Percentiles rank a stretch among this genome's conserved stretches.
phyloP scores from a whole-genome alignment of 2,888 invertebrate genomes.

The Rhaphigaster nebulosa region DNA sequence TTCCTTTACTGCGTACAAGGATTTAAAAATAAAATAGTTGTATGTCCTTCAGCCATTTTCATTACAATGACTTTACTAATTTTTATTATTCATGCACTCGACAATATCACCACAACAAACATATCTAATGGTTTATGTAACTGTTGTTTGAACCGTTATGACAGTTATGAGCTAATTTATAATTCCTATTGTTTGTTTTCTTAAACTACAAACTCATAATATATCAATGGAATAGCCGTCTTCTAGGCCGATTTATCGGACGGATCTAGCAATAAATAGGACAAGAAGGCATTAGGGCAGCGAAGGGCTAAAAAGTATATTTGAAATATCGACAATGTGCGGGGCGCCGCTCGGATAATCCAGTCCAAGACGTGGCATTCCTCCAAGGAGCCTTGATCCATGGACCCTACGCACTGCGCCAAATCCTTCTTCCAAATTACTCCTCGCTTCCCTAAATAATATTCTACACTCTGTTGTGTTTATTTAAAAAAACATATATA shows the following conservation, averaged over 20 bases:
- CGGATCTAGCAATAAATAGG: not conserved
- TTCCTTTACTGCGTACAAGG: no score
- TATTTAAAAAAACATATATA: not conserved
- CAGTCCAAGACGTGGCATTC: not conserved
- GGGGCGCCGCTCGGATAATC: not conserved
- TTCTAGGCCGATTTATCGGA: not conserved
- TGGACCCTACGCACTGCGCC: slow-evolving; percentile 25
- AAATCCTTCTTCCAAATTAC: not conserved
- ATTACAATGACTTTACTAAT: no score
- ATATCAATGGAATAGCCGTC: not conserved
- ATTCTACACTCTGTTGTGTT: not conserved
- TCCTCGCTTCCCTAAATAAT: not conserved
- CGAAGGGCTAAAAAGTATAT: not conserved
- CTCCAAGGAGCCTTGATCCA: not conserved
- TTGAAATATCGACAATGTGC: slow-evolving; percentile 9
- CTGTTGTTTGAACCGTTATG: not conserved
- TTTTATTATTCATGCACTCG: no score
- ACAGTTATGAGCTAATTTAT: not conserved
- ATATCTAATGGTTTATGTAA: no score
- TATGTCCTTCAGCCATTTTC: no score
- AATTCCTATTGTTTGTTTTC: not conserved
- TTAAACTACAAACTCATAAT: not conserved
- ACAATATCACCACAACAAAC: no score
- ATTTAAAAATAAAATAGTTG: no score
- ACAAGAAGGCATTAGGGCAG: not conserved